Evolutionary conservation across 1,140 invertebrate genomes (phyloP).

Genomic region (Temnothorax nylanderi): DNA sequence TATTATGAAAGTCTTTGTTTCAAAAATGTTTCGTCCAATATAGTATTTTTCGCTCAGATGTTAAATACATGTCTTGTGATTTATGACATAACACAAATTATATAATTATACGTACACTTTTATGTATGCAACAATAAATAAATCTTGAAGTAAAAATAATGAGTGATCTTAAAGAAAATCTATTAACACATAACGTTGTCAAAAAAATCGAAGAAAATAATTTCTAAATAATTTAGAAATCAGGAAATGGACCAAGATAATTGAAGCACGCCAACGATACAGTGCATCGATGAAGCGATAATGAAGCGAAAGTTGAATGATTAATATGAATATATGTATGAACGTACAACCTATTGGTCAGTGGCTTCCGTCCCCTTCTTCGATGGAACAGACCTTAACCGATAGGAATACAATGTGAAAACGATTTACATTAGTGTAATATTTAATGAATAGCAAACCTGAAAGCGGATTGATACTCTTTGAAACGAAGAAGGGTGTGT

Average conservation of each 20-base stretch:
- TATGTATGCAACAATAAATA: slow-evolving; percentile 35
- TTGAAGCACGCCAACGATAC: slow-evolving; percentile 59
- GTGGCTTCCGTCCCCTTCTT: slow-evolving; percentile 73
- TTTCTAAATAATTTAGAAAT: not conserved
- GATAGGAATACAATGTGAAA: slow-evolving; percentile 68
- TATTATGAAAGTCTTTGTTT: not conserved
- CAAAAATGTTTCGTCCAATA: not conserved
- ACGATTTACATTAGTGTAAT: slow-evolving; percentile 69
- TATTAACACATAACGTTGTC: not conserved
- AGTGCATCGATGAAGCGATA: slow-evolving; percentile 68
- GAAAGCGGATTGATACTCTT: slow-evolving; percentile 62
- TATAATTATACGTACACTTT: not conserved
- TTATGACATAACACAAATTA: slow-evolving; percentile 23
- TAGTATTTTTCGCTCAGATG: not conserved
- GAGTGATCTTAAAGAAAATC: not conserved
- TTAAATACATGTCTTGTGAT: slow-evolving; percentile 10
- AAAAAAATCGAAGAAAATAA: slow-evolving; percentile 2
- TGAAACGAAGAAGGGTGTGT: slow-evolving; percentile 23
- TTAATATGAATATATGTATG: slow-evolving; percentile 44
- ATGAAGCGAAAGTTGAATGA: slow-evolving; percentile 63
- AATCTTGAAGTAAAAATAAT: slow-evolving; percentile 1
- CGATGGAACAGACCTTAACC: slow-evolving; percentile 77
- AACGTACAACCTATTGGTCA: slow-evolving; percentile 70
- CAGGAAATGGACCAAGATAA: slow-evolving; percentile 52
- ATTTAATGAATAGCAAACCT: slow-evolving; percentile 77